Conservation (phyloP, 1,140 invertebrate species). For the Drosophila hydei region DNA sequence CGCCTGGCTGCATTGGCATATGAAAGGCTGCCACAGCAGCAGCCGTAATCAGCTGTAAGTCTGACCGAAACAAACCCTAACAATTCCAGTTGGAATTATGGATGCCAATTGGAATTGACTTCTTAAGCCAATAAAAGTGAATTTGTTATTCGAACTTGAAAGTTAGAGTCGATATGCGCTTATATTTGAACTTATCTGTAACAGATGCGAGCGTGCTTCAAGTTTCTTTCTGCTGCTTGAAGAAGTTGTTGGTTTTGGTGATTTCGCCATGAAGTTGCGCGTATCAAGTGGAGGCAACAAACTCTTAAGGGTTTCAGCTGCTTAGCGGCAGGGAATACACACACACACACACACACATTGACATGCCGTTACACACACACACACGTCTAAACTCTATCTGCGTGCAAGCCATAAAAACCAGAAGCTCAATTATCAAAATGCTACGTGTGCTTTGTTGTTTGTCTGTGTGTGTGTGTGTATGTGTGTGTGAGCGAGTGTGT, state of each 20-base stretch:
- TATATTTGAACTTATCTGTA: not conserved
- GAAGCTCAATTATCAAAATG: conserved; percentile 81
- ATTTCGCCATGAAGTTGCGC: conserved; percentile 64
- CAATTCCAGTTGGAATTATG: no score
- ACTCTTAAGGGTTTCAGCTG: conserved; percentile 35
- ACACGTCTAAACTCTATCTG: conserved; percentile 53
- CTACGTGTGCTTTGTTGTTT: conserved; percentile 68
- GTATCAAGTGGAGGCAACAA: conserved; percentile 28
- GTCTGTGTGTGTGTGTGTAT: conserved; percentile 2
- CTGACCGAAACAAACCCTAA: no score
- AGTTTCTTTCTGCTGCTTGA: conserved; percentile 1
- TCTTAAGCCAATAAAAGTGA: no score
- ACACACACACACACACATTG: conserved; percentile 3
- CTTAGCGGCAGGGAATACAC: conserved; percentile 10
- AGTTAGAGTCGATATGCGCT: no score
- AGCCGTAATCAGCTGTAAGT: no score
- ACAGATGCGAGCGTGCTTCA: not conserved
- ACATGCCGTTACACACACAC: conserved; percentile 8
- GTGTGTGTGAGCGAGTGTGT: conserved; percentile 25
- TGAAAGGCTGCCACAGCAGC: no score
- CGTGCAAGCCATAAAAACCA: conserved; percentile 77
- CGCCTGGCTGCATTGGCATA: no score
- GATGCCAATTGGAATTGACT: no score
- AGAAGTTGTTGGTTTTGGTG: conserved; percentile 22
- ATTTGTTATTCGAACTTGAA: no score